A percentile compares a stretch with the other conserved stretches of the same genome.
These are phyloP conservation scores for Balaeniceps rex DNA, from an alignment of 2,113 vertebrate species.

Conservation along the genomic window DNA sequence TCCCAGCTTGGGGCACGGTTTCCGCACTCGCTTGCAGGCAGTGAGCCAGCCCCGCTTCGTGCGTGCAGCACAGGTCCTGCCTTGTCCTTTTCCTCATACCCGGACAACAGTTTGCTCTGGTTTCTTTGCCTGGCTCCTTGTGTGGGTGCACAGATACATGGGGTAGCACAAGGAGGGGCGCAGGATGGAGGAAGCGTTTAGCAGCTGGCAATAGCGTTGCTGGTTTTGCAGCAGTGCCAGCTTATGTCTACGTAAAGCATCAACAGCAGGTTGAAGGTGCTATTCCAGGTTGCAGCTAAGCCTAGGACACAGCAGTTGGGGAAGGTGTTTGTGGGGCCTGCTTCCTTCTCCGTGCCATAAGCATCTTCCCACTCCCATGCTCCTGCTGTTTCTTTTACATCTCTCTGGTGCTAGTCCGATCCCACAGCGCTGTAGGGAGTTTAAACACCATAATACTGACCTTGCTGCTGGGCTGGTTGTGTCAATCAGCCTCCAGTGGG, in stretches of 20 bases:
- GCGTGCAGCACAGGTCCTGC: neutral
- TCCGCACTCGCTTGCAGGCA: neutral
- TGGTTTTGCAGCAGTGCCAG: neutral
- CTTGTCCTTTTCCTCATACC: neutral
- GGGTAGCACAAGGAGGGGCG: accelerated
- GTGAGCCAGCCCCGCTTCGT: accelerated
- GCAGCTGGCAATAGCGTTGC: neutral
- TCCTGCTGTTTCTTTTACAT: neutral
- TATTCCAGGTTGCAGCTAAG: neutral
- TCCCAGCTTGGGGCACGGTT: neutral
- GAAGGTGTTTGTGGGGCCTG: neutral
- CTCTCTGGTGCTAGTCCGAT: neutral
- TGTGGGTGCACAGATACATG: neutral
- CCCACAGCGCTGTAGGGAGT: neutral
- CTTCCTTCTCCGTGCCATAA: neutral
- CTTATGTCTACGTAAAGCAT: neutral
- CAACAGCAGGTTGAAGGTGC: neutral
- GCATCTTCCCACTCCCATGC: neutral
- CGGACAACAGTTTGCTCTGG: neutral
- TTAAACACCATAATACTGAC: neutral
- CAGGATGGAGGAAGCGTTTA: neutral
- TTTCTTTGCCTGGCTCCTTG: neutral
- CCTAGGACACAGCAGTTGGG: neutral
- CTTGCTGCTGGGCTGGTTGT: neutral
- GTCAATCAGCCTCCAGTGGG: neutral